phyloP scores from a whole-genome alignment of 2,888 invertebrate species.

The Dyspetes luteomarginatus region DNA sequence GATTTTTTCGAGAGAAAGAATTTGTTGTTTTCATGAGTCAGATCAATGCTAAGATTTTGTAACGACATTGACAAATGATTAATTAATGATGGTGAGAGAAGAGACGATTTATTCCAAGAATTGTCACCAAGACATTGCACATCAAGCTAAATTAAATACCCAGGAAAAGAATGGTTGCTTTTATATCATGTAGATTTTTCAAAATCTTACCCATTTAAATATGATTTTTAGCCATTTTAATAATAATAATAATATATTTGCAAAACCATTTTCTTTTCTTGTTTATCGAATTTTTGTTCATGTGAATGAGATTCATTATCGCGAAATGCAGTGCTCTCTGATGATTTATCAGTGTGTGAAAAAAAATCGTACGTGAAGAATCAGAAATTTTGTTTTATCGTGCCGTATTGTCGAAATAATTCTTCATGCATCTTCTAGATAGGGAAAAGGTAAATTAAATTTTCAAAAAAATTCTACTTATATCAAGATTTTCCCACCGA shows the following conservation, averaged over 20 bases:
- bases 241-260: not conserved
- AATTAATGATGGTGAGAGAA: not conserved
- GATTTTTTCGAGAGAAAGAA: slow-evolving; percentile 29
- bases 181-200: not conserved
- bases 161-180: not conserved
- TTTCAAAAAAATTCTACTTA: not conserved
- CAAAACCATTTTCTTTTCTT: not conserved
- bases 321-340: not conserved
- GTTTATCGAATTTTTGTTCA: not conserved
- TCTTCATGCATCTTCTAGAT: slow-evolving; percentile 17
- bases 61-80: slow-evolving; percentile 18
- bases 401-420: not conserved
- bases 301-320: not conserved
- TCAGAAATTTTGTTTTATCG: not conserved
- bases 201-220: not conserved
- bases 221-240: not conserved
- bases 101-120: slow-evolving; percentile 16
- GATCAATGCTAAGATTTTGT: slow-evolving; percentile 30
- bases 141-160: slow-evolving; percentile 22
- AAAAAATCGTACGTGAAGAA: not conserved
- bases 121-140: slow-evolving; percentile 5
- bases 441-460: not conserved
- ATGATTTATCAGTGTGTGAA: not conserved
- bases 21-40: slow-evolving; percentile 32
- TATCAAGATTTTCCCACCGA: not conserved